These are phyloP conservation scores for Eulemur albifrons DNA, from an alignment of 2,797 vertebrate species.

Conservation along the genomic window DNA sequence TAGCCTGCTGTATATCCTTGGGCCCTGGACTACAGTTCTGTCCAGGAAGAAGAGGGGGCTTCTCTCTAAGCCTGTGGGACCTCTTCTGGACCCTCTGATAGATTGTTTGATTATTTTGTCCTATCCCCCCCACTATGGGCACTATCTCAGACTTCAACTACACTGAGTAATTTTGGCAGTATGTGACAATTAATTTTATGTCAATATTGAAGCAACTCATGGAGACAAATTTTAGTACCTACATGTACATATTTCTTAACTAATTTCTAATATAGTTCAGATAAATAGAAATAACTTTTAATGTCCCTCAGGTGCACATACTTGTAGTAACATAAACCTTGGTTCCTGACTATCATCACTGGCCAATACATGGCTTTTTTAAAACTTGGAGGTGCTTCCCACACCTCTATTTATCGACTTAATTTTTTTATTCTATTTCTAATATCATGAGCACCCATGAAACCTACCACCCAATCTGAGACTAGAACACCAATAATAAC, in stretches of 20 bases:
- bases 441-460: not conserved
- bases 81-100: not conserved
- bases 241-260: not conserved
- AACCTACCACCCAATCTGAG: not conserved
- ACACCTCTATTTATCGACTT: not conserved
- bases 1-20: fast-evolving
- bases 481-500: not conserved
- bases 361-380: not conserved
- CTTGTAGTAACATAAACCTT: not conserved
- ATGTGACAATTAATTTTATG: not conserved
- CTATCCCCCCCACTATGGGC: no score
- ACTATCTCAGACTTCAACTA: not conserved
- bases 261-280: not conserved
- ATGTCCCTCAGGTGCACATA: not conserved
- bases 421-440: not conserved
- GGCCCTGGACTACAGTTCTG: not conserved
- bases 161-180: not conserved
- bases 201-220: not conserved
- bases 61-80: not conserved
- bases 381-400: not conserved
- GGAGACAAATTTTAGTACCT: not conserved
- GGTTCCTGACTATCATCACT: not conserved
- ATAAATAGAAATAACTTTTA: not conserved
- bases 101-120: not conserved
- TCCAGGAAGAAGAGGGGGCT: not conserved